Conservation (phyloP, 2,797 vertebrate species). For the Alauda arvensis region DNA sequence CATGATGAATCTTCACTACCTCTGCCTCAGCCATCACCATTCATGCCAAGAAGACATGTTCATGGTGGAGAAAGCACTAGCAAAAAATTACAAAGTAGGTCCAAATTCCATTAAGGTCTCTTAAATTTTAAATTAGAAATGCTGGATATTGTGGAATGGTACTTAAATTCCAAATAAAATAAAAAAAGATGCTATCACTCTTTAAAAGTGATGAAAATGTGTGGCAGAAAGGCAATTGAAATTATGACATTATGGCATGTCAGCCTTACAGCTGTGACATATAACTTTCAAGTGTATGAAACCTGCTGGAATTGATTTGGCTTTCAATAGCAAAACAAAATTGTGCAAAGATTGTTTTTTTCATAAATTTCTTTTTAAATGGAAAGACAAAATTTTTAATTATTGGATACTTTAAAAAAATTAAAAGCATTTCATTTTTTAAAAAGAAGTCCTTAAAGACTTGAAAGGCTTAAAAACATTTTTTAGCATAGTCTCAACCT, state of each 20-base stretch:
- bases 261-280: background rate
- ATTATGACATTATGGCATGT: background rate
- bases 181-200: background rate
- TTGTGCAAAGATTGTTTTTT: background rate
- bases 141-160: background rate
- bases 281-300: background rate
- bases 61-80: constrained; percentile 82
- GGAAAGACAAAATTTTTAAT: background rate
- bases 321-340: background rate
- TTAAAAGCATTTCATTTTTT: background rate
- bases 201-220: background rate
- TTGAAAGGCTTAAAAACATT: background rate
- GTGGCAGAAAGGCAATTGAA: background rate
- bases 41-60: constrained; percentile 88
- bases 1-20: constrained; percentile 97
- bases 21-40: constrained; percentile 92
- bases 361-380: background rate
- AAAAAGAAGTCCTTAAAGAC: background rate
- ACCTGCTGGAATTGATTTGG: background rate
- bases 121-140: background rate
- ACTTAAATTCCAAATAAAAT: background rate
- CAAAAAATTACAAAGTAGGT: constrained; percentile 97
- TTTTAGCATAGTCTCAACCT: background rate
- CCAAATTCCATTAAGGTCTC: background rate
- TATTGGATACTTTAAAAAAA: background rate